phyloP scores from a whole-genome alignment of 2,113 vertebrate species.

The Lophochroa leadbeateri region DNA sequence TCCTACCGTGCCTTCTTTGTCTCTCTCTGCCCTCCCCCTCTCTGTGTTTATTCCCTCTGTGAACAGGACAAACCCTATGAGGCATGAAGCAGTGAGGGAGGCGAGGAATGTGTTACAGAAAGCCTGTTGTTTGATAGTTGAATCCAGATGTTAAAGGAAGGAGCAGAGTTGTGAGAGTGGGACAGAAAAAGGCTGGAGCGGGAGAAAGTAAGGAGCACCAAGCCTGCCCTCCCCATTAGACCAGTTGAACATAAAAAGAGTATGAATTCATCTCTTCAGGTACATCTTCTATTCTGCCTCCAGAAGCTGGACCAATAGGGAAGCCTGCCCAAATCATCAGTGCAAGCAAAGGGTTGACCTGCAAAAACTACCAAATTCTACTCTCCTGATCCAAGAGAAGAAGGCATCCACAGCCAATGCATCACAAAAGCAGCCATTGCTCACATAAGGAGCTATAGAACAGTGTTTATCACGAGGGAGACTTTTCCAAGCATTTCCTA shows the following conservation, averaged over 20 bases:
- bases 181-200: neutral
- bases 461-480: neutral
- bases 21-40: neutral
- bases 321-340: neutral
- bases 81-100: neutral
- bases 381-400: neutral
- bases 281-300: neutral
- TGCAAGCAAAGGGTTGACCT: neutral
- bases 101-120: slow-evolving; percentile 43
- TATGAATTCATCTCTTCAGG: accelerated
- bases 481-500: neutral
- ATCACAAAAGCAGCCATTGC: neutral
- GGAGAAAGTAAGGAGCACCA: neutral
- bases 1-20: neutral
- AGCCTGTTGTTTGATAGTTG: slow-evolving; percentile 57
- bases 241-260: neutral
- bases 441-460: neutral
- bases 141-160: slow-evolving; percentile 73
- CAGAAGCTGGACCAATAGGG: neutral
- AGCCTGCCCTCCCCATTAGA: neutral
- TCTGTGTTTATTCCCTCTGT: neutral
- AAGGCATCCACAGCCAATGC: neutral
- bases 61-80: neutral
- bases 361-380: neutral
- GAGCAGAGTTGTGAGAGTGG: neutral